Conservation (phyloP, 2,797 vertebrate species). For the Lepidocolaptes lacrymiger region DNA sequence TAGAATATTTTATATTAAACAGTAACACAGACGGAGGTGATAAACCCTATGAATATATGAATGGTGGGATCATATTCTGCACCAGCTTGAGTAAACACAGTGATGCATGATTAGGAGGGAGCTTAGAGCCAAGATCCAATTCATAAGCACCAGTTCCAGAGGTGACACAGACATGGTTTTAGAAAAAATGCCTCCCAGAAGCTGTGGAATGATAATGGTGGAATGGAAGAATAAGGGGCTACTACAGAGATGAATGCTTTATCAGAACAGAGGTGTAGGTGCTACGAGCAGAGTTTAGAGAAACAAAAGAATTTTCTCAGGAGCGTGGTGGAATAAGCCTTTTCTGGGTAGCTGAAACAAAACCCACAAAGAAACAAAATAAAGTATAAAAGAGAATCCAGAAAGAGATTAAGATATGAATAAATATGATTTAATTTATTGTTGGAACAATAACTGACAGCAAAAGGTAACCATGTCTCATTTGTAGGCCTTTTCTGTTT, state of each 20-base stretch:
- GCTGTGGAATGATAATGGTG: background rate
- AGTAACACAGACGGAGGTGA: rapidly evolving
- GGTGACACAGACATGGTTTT: background rate
- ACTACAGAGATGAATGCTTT: background rate
- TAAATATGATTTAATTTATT: background rate
- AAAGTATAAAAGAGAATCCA: background rate
- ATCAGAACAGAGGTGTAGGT: background rate
- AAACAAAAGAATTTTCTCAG: background rate
- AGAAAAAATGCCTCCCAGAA: background rate
- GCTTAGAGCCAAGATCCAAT: background rate
- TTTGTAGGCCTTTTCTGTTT: background rate
- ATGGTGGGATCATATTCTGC: background rate
- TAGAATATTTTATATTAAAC: background rate
- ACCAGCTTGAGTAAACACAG: background rate
- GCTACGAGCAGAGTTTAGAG: background rate
- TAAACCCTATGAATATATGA: background rate
- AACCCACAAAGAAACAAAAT: background rate
- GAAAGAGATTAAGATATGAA: background rate
- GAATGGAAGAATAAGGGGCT: background rate
- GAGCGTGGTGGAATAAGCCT: background rate
- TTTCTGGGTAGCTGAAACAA: background rate
- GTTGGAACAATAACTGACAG: background rate
- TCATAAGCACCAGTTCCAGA: background rate
- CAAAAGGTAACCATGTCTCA: background rate
- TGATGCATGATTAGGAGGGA: rapidly evolving